Evolutionary conservation across 2,888 invertebrate genomes (phyloP).

Genomic region (Dasypolia templi): DNA sequence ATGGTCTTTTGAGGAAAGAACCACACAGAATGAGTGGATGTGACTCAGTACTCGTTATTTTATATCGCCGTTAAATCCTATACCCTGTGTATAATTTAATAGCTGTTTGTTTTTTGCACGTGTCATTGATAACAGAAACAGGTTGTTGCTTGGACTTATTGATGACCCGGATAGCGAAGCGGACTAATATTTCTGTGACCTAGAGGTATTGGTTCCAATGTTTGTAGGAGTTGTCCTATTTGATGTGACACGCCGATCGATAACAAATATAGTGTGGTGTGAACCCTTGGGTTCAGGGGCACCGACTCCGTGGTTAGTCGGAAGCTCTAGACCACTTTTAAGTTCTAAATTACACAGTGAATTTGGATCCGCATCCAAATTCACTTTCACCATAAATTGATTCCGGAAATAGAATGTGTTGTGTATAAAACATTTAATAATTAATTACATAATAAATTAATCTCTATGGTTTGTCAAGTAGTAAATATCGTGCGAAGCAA

Average conservation of each 20-base stretch:
- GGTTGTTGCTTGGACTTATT: constrained; percentile 13
- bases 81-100: not conserved
- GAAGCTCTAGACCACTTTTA: too few relatives aligned
- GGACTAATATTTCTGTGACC: constrained; percentile 5
- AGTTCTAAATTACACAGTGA: too few relatives aligned
- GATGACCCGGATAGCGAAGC: constrained; percentile 1
- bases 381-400: too few relatives aligned
- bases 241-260: not conserved
- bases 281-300: not conserved
- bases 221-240: not conserved
- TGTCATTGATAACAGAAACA: constrained; percentile 21
- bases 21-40: not conserved
- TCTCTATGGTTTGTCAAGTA: too few relatives aligned
- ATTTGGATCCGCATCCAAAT: too few relatives aligned
- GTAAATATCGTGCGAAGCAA: too few relatives aligned
- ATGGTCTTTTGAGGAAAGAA: too few relatives aligned
- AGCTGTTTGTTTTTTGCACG: constrained; percentile 11
- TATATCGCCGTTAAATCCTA: not conserved
- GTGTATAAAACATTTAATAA: too few relatives aligned
- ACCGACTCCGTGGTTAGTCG: too few relatives aligned
- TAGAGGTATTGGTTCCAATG: not conserved
- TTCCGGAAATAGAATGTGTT: too few relatives aligned
- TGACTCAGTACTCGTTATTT: not conserved
- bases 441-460: too few relatives aligned
- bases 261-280: not conserved